Evolutionary conservation across 2,113 vertebrate species (phyloP).

Genomic region (Pedionomus torquatus): DNA sequence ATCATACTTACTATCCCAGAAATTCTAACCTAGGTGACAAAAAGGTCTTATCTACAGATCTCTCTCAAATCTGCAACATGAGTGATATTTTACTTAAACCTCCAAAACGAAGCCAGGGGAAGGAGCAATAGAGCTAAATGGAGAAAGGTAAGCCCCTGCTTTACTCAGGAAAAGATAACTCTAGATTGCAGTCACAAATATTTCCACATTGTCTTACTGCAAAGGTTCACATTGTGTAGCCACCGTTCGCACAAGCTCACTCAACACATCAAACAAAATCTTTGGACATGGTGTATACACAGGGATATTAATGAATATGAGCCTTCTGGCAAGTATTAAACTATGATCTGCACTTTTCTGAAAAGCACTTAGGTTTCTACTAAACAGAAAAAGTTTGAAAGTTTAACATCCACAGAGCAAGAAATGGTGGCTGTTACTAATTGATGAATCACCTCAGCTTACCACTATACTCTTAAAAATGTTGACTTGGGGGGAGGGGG

Average conservation of each 20-base stretch:
- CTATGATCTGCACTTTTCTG: not conserved
- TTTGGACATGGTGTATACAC: rapidly evolving
- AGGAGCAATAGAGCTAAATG: not conserved
- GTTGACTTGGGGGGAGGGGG: not conserved
- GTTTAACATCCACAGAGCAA: not conserved
- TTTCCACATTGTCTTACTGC: not conserved
- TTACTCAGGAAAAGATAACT: not conserved
- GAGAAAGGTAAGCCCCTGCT: not conserved
- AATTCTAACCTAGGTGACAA: not conserved
- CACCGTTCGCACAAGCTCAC: not conserved
- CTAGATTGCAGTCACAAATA: not conserved
- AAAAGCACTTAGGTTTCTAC: not conserved
- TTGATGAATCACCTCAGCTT: not conserved
- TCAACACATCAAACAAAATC: not conserved
- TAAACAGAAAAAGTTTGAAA: not conserved
- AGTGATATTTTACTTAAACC: not conserved
- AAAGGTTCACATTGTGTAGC: not conserved
- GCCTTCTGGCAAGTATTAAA: not conserved
- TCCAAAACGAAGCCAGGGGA: not conserved
- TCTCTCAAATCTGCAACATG: not conserved
- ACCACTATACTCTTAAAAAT: not conserved
- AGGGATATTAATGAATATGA: not conserved
- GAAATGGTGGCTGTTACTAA: not conserved
- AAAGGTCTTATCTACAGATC: not conserved
- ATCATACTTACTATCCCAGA: not conserved